Evolutionary conservation across 2,113 vertebrate genomes (phyloP).

Genomic region (Mormyrus lacerda): DNA sequence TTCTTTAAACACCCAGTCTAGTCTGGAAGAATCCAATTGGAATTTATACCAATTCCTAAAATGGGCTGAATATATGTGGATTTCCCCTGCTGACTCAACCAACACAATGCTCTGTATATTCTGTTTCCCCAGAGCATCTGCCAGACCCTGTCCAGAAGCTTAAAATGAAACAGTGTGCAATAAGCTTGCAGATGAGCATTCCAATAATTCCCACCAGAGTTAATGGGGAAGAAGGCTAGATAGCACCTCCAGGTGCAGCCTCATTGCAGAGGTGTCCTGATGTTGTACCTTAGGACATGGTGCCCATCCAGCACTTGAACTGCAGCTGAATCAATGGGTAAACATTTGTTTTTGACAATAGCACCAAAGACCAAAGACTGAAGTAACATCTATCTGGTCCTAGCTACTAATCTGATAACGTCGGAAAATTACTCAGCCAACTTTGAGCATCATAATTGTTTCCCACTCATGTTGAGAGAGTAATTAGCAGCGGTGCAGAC

Average conservation of each 20-base stretch:
- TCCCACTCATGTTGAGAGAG: not conserved
- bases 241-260: not conserved
- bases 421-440: not conserved
- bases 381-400: not conserved
- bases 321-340: not conserved
- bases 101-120: not conserved
- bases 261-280: not conserved
- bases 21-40: not conserved
- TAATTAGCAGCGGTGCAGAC: not conserved
- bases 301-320: not conserved
- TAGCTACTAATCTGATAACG: not conserved
- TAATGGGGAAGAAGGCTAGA: not conserved
- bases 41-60: not conserved
- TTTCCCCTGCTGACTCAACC: not conserved
- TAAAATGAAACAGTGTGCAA: not conserved
- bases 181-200: not conserved
- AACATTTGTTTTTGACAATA: not conserved
- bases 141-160: not conserved
- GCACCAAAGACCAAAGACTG: not conserved
- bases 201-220: not conserved
- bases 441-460: not conserved
- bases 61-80: not conserved
- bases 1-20: not conserved
- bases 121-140: not conserved
- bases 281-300: not conserved